These are phyloP conservation scores for Amphipoea oculea DNA, from an alignment of 2,888 invertebrate genomes.

Conservation along the genomic window DNA sequence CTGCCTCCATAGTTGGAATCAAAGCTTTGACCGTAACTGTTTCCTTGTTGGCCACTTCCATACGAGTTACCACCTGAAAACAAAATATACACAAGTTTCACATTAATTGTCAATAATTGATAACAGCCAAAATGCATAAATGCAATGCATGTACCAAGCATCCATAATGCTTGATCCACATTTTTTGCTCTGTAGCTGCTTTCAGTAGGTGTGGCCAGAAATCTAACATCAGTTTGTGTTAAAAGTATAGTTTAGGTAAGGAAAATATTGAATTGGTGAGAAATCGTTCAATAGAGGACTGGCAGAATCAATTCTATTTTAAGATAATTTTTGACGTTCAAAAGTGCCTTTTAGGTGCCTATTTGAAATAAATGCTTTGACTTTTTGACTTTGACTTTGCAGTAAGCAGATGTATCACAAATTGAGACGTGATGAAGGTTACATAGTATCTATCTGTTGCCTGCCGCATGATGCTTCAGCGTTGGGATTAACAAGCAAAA, in stretches of 20 bases:
- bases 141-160: too few species aligned
- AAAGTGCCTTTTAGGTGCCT: too few species aligned
- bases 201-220: not conserved
- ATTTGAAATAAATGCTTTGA: too few species aligned
- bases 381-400: too few species aligned
- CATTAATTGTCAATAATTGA: not conserved
- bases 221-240: not conserved
- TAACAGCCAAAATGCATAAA: too few species aligned
- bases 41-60: conserved; percentile 77
- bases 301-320: too few species aligned
- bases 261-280: not conserved
- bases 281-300: not conserved
- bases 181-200: not conserved
- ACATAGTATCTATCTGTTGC: not conserved
- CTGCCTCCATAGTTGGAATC: conserved; percentile 79
- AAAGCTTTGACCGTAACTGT: conserved; percentile 82
- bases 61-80: conserved; percentile 78
- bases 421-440: not conserved
- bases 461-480: not conserved
- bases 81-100: conserved; percentile 5
- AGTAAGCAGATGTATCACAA: not conserved
- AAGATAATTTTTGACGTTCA: too few species aligned
- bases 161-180: not conserved
- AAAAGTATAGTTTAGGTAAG: not conserved
- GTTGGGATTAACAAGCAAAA: not conserved